phyloP scores from a whole-genome alignment of 2,113 vertebrate species.

The Microtus ochrogaster region DNA sequence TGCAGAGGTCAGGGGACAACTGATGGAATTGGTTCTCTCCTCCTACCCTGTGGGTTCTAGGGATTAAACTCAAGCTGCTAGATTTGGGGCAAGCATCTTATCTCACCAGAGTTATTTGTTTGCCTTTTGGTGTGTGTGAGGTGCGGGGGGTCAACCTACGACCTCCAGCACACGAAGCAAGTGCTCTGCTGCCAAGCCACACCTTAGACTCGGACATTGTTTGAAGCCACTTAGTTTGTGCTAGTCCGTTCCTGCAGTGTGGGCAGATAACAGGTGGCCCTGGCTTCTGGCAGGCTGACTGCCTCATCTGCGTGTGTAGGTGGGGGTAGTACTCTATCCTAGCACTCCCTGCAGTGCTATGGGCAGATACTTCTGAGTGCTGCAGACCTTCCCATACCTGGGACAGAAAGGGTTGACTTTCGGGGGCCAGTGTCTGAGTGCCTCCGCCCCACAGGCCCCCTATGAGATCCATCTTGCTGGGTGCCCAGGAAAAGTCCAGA shows the following conservation, averaged over 20 bases:
- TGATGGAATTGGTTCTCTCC: background rate
- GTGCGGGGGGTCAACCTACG: background rate
- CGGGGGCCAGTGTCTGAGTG: background rate
- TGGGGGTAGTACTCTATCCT: background rate
- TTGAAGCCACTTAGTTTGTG: background rate
- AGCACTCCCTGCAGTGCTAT: too few species aligned
- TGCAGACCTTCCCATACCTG: background rate
- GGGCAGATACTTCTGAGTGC: background rate
- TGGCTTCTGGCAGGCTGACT: background rate
- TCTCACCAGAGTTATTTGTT: background rate
- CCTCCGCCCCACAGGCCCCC: background rate
- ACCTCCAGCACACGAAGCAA: too few species aligned
- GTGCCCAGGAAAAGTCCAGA: background rate
- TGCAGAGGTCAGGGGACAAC: background rate
- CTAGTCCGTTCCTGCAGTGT: background rate
- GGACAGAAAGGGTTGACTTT: background rate
- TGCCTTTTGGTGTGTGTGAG: background rate
- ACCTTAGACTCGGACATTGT: background rate
- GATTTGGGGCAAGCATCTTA: too few species aligned
- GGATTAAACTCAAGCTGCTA: background rate
- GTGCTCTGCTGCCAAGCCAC: background rate
- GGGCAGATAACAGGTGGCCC: background rate
- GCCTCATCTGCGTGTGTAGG: background rate
- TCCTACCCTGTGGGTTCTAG: background rate
- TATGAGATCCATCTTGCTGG: background rate